Percentiles rank a stretch among this genome's conserved stretches.
Conservation (phyloP, 2,888 invertebrate genomes). For the Pteria penguin region DNA sequence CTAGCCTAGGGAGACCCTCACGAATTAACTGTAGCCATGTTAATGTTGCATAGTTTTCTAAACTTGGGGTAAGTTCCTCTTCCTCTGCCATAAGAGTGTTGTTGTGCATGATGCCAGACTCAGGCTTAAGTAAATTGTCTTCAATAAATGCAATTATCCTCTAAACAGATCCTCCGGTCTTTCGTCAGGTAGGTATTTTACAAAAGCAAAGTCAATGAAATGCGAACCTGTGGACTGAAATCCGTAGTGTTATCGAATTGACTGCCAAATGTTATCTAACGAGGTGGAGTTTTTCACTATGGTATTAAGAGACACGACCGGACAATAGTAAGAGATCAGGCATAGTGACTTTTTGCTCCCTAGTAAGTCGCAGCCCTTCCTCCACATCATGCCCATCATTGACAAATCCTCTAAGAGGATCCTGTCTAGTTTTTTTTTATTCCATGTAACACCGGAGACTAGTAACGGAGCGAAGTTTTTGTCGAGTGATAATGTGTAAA, state of each 20-base stretch:
- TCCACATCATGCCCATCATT: constrained; percentile 34
- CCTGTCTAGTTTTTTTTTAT: constrained; percentile 28
- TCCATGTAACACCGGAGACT: constrained; percentile 16
- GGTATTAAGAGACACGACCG: constrained; percentile 44
- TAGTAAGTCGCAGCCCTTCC: constrained; percentile 21
- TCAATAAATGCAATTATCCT: no score
- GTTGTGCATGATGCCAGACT: no score
- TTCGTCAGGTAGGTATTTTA: constrained; percentile 42
- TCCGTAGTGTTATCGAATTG: constrained; percentile 43
- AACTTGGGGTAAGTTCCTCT: no score
- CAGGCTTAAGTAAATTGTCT: no score
- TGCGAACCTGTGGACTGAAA: constrained; percentile 50
- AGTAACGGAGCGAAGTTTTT: constrained; percentile 32
- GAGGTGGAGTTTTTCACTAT: constrained; percentile 50
- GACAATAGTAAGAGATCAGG: constrained; percentile 43
- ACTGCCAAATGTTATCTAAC: constrained; percentile 45
- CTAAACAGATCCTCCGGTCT: constrained; percentile 47
- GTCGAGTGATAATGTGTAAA: constrained; percentile 31
- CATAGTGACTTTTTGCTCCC: constrained; percentile 38
- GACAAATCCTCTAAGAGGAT: constrained; percentile 34
- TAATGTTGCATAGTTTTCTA: no score
- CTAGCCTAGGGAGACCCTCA: constrained; percentile 12
- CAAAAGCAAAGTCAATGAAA: constrained; percentile 43
- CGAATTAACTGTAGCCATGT: no score
- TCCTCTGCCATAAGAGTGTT: no score